Percentiles rank a stretch among this genome's conserved stretches.
Conservation (phyloP, 2,797 vertebrate species). For the Tauraco hartlaubi region DNA sequence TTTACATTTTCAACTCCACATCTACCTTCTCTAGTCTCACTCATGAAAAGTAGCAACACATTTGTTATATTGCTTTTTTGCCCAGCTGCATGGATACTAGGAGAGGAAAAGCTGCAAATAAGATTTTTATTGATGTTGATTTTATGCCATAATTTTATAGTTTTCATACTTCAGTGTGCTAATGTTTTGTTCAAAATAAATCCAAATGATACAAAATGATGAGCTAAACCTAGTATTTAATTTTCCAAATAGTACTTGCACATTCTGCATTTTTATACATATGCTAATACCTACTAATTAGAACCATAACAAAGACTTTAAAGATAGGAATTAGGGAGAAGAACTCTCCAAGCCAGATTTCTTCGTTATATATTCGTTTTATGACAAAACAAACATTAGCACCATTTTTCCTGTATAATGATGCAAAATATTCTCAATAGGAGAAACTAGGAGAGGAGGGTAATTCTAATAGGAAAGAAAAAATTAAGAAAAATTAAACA, state of each 20-base stretch:
- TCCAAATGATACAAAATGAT: constrained; percentile 29
- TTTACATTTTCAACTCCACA: background rate
- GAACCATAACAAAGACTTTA: constrained; percentile 52
- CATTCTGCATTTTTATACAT: constrained; percentile 56
- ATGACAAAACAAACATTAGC: constrained; percentile 55
- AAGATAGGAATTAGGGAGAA: constrained; percentile 61
- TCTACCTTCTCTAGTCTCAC: background rate
- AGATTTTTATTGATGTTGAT: constrained; percentile 20
- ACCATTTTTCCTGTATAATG: constrained; percentile 6
- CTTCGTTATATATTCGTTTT: background rate
- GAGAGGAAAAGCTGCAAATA: background rate
- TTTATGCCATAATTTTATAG: constrained; percentile 30
- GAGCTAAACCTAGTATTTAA: constrained; percentile 58
- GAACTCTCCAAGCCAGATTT: constrained; percentile 57
- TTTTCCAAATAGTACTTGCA: constrained; percentile 48
- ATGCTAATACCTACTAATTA: constrained; percentile 73
- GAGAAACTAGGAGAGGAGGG: background rate
- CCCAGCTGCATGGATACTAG: background rate
- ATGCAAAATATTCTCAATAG: background rate
- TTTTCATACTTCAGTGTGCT: constrained; percentile 37
- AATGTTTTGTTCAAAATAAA: constrained; percentile 54
- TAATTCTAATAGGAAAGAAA: background rate
- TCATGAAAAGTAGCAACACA: background rate
- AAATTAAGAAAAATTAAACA: background rate
- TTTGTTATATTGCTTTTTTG: background rate